Evolutionary conservation across 1,140 invertebrate genomes (phyloP).

Genomic region (Mamestra configurata): DNA sequence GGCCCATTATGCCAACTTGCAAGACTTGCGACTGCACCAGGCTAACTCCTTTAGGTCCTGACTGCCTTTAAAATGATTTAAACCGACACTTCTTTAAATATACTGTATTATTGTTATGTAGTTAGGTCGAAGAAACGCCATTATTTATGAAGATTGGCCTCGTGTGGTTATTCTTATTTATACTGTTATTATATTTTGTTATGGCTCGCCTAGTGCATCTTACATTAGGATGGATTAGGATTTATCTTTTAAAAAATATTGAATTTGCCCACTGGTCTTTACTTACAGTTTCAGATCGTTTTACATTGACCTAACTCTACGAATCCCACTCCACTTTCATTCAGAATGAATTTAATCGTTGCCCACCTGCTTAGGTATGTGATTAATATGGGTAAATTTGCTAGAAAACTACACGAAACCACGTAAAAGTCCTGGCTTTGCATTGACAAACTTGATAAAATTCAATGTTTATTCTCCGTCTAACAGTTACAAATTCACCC

Average conservation of each 20-base stretch:
- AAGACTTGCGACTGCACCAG: constrained; percentile 43
- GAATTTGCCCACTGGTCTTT: no score
- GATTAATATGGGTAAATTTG: not conserved
- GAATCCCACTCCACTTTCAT: no score
- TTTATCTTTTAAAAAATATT: no score
- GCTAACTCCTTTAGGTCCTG: constrained; percentile 38
- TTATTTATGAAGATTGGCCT: not conserved
- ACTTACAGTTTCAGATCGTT: no score
- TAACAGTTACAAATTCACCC: constrained; percentile 10
- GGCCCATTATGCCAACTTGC: constrained; percentile 53
- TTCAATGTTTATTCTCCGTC: constrained; percentile 10
- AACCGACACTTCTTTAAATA: constrained; percentile 24
- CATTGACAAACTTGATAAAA: constrained; percentile 21
- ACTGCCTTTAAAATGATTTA: constrained; percentile 53
- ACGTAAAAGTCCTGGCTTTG: not conserved
- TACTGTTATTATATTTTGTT: no score
- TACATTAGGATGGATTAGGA: no score
- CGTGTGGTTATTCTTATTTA: no score
- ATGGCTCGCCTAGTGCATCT: no score
- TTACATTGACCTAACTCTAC: no score
- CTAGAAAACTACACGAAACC: not conserved
- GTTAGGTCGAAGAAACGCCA: not conserved
- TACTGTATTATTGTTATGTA: not conserved
- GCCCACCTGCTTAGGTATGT: no score
- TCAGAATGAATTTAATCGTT: no score